Evolutionary conservation across 2,797 vertebrate species (phyloP).

Genomic region (Taenioides sp.): DNA sequence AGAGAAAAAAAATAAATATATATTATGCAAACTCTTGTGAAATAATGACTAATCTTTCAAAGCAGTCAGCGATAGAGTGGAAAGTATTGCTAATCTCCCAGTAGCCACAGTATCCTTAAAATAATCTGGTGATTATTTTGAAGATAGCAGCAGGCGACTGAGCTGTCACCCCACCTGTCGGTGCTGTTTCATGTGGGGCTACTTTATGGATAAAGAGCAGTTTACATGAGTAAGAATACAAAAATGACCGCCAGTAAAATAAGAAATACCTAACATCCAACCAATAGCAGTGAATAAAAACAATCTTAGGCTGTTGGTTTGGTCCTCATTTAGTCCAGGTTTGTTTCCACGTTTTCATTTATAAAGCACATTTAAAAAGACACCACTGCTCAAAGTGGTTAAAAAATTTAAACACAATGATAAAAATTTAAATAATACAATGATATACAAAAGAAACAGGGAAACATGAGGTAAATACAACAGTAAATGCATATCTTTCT

Average conservation of each 20-base stretch:
- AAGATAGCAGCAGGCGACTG: neutral
- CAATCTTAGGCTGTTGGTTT: neutral
- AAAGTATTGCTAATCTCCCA: neutral
- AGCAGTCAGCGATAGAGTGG: neutral
- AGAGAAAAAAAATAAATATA: neutral
- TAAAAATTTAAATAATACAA: no score
- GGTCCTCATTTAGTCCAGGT: neutral
- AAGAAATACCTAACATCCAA: neutral
- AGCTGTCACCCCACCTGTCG: neutral
- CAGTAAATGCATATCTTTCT: no score
- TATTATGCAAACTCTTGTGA: neutral
- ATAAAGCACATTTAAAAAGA: no score
- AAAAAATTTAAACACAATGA: no score
- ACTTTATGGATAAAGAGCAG: neutral
- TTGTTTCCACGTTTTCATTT: no score
- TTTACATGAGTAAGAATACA: neutral
- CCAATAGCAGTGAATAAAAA: neutral
- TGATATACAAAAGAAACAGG: no score
- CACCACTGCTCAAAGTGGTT: no score
- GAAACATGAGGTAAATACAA: no score
- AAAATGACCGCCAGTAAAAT: neutral
- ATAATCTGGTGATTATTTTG: constrained; percentile 2
- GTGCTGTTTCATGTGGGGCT: constrained; percentile 2
- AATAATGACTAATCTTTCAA: neutral
- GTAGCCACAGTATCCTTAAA: neutral